A percentile compares a stretch with the other conserved stretches of the same genome.
phyloP scores from a whole-genome alignment of 2,888 invertebrate genomes.

The Nysson spinosus region DNA sequence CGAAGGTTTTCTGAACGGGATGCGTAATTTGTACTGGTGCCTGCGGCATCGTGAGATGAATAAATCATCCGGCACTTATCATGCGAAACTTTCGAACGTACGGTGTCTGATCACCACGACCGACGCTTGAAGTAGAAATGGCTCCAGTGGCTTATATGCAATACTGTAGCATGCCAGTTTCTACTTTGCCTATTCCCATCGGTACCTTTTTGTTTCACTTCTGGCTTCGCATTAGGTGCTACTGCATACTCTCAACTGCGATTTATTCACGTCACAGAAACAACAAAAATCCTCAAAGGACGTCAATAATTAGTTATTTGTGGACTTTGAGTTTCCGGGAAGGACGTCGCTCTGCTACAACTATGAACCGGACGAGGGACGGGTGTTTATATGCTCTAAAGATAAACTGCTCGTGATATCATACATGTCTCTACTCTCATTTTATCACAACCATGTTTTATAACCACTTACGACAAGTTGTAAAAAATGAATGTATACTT shows the following conservation, averaged over 20 bases:
- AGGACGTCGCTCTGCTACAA: background rate
- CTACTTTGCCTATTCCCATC: constrained; percentile 21
- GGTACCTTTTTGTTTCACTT: constrained; percentile 24
- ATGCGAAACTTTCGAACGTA: constrained; percentile 53
- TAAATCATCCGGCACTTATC: constrained; percentile 62
- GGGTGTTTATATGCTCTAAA: constrained; percentile 2
- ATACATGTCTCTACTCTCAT: too few species aligned
- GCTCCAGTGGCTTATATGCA: constrained; percentile 26
- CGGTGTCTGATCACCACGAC: constrained; percentile 7
- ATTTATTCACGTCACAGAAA: constrained; percentile 34
- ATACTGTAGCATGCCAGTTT: constrained; percentile 13
- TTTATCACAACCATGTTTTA: too few species aligned
- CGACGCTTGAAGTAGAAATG: constrained; percentile 8
- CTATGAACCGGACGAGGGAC: background rate
- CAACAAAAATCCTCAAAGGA: background rate
- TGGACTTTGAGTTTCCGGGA: constrained; percentile 21
- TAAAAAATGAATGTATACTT: too few species aligned
- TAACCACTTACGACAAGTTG: too few species aligned
- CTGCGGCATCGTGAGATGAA: constrained; percentile 58
- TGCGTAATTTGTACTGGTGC: constrained; percentile 62
- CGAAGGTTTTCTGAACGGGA: constrained; percentile 60
- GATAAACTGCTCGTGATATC: too few species aligned
- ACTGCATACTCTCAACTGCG: constrained; percentile 26
- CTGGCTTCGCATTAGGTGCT: background rate
- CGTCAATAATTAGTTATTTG: constrained; percentile 37